Base-by-base conservation (phyloP, 30 jellyfish, hydroid and myxozoan genomes). In the Mastigias papua region DNA sequence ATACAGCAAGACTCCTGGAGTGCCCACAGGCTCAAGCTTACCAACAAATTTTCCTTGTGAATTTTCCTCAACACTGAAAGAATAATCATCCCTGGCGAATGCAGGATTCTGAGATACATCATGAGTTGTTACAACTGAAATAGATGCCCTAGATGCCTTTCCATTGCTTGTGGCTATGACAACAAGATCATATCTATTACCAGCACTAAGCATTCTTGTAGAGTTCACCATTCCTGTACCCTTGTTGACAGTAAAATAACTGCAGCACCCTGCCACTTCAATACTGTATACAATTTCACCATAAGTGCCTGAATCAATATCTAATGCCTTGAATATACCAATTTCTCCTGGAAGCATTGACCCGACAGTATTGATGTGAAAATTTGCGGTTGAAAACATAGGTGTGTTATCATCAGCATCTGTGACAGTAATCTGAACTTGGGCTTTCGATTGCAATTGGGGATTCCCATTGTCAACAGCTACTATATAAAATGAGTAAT, bases 231-330 rank as follows among this genome's bases (percentile, higher is more conserved):
- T 42, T 8, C 97, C 97, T 31, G 65, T 79, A 10, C 1, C 27
- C n/a, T 34, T 31, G 46, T 67, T 86, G 17, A 88, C 48, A 10
- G 33, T 46, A 32, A 88, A 88, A 29, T 46, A 35, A 62, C 61
- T 69, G 74, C 90, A 69, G 48, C 87, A 75, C 30, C 80, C 51
- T 29, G 74, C 81, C 17, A 66, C 26, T n/a, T 34, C 89, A 48
- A 89, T 76, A 54, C 81, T 76, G 68, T 84, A 91, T 6, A 26
- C 25, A 7, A 85, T 60, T 60, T 78, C 22, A 21, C 92, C 90
- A 69, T 31, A 48, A 21, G 21, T 35, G 42, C 98, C 98, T 60
- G 83, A 46, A 77, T 91, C 98, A n/a, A 34, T 49, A 71, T 91
- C 98, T 4, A 66, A 28, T 48, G 96, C 98, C 2, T 46, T 54